Conservation (phyloP, 1,140 invertebrate species). For the Agrilus planipennis region DNA sequence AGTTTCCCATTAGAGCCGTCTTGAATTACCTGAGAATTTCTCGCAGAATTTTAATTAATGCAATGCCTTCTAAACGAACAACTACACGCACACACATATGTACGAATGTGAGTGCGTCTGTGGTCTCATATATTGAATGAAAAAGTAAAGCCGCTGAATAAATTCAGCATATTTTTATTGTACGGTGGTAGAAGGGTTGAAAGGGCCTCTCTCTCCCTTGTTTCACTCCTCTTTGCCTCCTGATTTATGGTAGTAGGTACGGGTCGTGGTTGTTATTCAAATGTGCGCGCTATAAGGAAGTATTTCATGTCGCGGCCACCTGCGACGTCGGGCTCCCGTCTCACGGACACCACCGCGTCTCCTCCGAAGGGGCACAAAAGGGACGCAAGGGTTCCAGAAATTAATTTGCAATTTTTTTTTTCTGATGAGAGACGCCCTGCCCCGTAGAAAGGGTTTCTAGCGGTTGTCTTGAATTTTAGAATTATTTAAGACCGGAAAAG, state of each 20-base stretch:
- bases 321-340: constrained; percentile 12
- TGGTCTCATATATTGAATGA: constrained; percentile 2
- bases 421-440: too few relatives aligned
- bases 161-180: constrained; percentile 1
- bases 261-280: constrained; percentile 13
- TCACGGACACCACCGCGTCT: too few relatives aligned
- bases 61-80: background rate
- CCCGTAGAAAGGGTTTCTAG: too few relatives aligned
- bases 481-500: too few relatives aligned
- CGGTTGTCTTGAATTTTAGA: too few relatives aligned
- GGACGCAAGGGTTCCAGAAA: too few relatives aligned
- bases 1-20: constrained; percentile 1
- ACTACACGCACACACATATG: background rate
- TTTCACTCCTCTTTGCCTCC: constrained; percentile 12
- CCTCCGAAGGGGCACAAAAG: too few relatives aligned
- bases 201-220: constrained; percentile 7
- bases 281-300: constrained; percentile 11
- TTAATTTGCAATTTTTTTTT: too few relatives aligned
- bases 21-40: constrained; percentile 6
- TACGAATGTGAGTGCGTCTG: constrained; percentile 1
- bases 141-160: constrained; percentile 1
- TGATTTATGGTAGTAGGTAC: constrained; percentile 14
- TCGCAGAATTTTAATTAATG: constrained; percentile 3
- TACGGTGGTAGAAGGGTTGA: constrained; percentile 10
- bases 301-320: constrained; percentile 13